A percentile compares a stretch with the other conserved stretches of the same genome.
Evolutionary conservation across 2,888 invertebrate species (phyloP).

Genomic region (Noctua comes): DNA sequence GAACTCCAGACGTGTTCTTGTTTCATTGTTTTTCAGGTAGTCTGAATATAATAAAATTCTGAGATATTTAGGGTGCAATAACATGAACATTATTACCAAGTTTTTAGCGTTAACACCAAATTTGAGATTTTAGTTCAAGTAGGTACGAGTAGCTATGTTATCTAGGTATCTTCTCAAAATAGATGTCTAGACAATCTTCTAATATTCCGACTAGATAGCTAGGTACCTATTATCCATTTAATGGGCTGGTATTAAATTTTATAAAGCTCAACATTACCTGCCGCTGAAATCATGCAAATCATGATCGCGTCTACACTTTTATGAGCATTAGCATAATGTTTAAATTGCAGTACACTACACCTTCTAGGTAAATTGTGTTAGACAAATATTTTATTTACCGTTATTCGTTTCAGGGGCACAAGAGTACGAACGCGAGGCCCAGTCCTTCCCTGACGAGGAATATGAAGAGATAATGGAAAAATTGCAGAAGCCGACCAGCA

Average conservation of each 20-base stretch:
- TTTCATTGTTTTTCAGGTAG: too few relatives aligned
- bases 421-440: slow-evolving; percentile 86
- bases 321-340: not conserved
- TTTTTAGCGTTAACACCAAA: not conserved
- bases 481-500: slow-evolving; percentile 92
- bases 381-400: not conserved
- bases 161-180: not conserved
- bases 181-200: too few relatives aligned
- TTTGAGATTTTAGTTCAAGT: not conserved
- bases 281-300: not conserved
- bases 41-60: too few relatives aligned
- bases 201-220: not conserved
- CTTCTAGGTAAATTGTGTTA: not conserved
- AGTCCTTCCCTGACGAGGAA: slow-evolving; percentile 88
- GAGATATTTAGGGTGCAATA: too few relatives aligned
- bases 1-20: not conserved
- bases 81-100: not conserved
- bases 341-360: not conserved
- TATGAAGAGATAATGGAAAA: slow-evolving; percentile 93
- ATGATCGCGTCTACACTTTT: not conserved
- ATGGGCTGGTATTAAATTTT: not conserved
- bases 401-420: slow-evolving; percentile 79
- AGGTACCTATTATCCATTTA: not conserved
- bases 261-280: slow-evolving; percentile 1
- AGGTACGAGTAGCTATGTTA: too few relatives aligned